Evolutionary conservation across 2,888 invertebrate species (phyloP).

Genomic region (Parnassius glacialis): DNA sequence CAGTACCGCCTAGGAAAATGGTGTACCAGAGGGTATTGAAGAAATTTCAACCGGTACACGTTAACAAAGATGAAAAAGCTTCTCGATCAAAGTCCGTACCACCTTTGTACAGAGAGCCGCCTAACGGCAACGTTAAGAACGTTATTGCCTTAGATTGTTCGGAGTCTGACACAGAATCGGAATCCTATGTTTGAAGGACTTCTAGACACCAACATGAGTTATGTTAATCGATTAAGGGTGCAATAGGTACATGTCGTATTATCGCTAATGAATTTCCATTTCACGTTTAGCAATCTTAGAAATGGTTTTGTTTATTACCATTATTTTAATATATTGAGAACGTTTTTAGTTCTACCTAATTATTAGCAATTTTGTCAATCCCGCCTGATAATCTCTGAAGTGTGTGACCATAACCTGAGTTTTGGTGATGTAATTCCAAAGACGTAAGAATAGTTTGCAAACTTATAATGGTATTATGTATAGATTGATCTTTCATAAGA

Average conservation of each 20-base stretch:
- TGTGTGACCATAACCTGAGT: slow-evolving; percentile 78
- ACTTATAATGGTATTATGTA: slow-evolving; percentile 57
- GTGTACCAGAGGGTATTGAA: slow-evolving; percentile 76
- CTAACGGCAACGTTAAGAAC: slow-evolving; percentile 57
- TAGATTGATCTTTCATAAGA: slow-evolving; percentile 35
- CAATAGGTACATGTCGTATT: slow-evolving; percentile 25
- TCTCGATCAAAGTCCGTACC: slow-evolving; percentile 73
- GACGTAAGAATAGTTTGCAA: slow-evolving; percentile 76
- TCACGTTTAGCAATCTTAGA: slow-evolving; percentile 12
- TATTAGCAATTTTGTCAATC: slow-evolving; percentile 53
- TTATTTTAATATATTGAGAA: slow-evolving; percentile 28
- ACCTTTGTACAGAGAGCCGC: slow-evolving; percentile 68
- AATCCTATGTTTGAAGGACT: slow-evolving; percentile 67
- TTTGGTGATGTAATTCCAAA: slow-evolving; percentile 81
- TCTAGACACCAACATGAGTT: neutral
- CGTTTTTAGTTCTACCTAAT: slow-evolving; percentile 34
- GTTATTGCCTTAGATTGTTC: slow-evolving; percentile 69
- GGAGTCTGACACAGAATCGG: slow-evolving; percentile 76
- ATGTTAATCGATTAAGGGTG: slow-evolving; percentile 24
- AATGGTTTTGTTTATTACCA: slow-evolving; percentile 19
- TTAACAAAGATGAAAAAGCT: slow-evolving; percentile 80
- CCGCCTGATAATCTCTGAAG: slow-evolving; percentile 67
- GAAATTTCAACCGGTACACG: slow-evolving; percentile 84
- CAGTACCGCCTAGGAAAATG: slow-evolving; percentile 80
- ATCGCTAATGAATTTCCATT: slow-evolving; percentile 1